Percentiles rank a stretch among this genome's conserved stretches.
Evolutionary conservation across 1,140 invertebrate species (phyloP).

Genomic region (Agrilus planipennis): DNA sequence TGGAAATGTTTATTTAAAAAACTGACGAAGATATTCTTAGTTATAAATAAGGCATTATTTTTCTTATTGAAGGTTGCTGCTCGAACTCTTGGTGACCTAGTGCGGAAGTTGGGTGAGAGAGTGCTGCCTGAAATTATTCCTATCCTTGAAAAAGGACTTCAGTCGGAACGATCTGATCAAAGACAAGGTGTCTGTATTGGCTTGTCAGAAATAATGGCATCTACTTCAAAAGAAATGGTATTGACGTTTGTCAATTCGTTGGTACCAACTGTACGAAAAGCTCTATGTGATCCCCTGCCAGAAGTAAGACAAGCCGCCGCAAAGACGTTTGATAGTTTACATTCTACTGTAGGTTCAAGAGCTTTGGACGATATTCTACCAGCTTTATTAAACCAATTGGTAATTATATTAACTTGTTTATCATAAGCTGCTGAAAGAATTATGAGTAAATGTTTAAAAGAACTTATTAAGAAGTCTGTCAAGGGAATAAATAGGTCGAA

Average conservation of each 20-base stretch:
- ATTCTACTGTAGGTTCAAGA: conserved; percentile 84
- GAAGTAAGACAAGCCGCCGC: conserved; percentile 91
- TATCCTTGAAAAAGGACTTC: conserved; percentile 85
- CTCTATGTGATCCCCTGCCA: conserved; percentile 83
- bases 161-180: conserved; percentile 84
- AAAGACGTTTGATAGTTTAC: conserved; percentile 91
- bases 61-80: conserved; percentile 91
- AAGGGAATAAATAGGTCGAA: no score
- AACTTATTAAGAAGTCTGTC: no score
- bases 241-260: conserved; percentile 87
- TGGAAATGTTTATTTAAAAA: no score
- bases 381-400: conserved; percentile 71
- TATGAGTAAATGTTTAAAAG: no score
- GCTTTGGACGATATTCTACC: conserved; percentile 97
- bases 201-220: conserved; percentile 94
- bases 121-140: conserved; percentile 97
- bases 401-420: conserved; percentile 21
- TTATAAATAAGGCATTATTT: no score
- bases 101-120: conserved; percentile 93
- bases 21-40: no score
- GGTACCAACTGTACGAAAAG: conserved; percentile 92
- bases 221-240: conserved; percentile 91
- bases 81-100: conserved; percentile 91
- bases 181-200: conserved; percentile 97
- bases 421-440: no score